Evolutionary conservation across 2,888 invertebrate genomes (phyloP).

Genomic region (Spisula subtruncata): DNA sequence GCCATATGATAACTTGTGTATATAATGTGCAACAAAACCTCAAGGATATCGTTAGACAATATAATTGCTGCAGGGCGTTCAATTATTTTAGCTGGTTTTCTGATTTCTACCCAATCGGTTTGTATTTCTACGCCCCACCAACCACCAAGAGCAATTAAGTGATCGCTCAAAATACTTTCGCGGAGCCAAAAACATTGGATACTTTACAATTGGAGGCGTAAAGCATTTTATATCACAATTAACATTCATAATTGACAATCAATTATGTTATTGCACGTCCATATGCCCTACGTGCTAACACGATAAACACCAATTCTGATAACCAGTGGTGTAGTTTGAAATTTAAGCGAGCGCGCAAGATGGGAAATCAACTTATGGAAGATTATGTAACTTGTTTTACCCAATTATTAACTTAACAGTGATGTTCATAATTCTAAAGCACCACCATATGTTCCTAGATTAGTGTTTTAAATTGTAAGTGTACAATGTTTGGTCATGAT

Average conservation of each 20-base stretch:
- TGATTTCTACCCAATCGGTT: neutral
- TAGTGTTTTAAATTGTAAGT: neutral
- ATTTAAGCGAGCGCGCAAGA: neutral
- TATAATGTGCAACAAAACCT: too few species aligned
- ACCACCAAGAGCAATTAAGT: neutral
- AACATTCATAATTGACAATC: neutral
- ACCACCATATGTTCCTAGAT: neutral
- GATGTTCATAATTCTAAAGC: neutral
- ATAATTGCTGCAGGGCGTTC: too few species aligned
- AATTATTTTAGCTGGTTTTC: too few species aligned
- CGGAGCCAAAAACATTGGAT: neutral
- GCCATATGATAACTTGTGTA: too few species aligned
- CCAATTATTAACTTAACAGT: too few species aligned
- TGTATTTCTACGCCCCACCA: neutral
- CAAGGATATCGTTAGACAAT: too few species aligned
- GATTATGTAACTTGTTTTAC: too few species aligned
- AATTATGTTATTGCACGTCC: neutral
- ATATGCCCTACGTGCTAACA: neutral
- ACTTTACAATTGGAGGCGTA: neutral
- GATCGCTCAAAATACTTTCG: neutral
- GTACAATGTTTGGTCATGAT: neutral
- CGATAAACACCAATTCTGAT: neutral
- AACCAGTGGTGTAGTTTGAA: neutral
- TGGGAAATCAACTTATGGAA: neutral
- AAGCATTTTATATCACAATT: neutral